These are phyloP conservation scores for Norana najaformis DNA, from an alignment of 2,888 invertebrate genomes.

Conservation along the genomic window DNA sequence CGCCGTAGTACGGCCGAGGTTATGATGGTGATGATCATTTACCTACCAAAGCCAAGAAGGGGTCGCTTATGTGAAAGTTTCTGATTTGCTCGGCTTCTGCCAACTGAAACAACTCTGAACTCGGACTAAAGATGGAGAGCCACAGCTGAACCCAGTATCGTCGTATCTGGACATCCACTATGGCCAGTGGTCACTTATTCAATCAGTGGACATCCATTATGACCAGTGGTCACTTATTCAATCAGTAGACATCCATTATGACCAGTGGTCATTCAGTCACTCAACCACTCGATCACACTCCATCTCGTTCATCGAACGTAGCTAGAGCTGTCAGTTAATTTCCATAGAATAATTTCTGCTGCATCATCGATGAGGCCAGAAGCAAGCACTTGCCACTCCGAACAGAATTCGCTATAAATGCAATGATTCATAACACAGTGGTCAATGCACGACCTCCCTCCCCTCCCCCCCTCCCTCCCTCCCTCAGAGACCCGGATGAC, in stretches of 20 bases:
- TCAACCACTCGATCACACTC: background rate
- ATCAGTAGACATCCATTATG: background rate
- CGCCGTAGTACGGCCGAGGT: too few species aligned
- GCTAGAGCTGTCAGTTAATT: background rate
- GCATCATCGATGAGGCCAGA: too few species aligned
- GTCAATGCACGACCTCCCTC: too few species aligned
- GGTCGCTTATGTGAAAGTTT: background rate
- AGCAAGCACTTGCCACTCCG: background rate
- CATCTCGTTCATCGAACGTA: background rate
- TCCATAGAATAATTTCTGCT: background rate
- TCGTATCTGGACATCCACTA: background rate
- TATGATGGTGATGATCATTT: too few species aligned
- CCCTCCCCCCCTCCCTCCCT: too few species aligned
- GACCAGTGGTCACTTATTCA: background rate
- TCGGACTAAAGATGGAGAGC: background rate
- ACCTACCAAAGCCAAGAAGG: too few species aligned
- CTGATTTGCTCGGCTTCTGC: background rate
- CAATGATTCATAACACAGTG: background rate
- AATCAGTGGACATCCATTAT: background rate
- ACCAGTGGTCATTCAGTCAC: background rate
- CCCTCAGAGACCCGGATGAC: background rate
- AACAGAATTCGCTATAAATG: background rate
- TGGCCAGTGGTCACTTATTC: background rate
- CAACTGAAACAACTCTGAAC: background rate
- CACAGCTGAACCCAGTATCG: background rate